Conservation (phyloP, 2,797 vertebrate species). For the Artibeus jamaicensis region DNA sequence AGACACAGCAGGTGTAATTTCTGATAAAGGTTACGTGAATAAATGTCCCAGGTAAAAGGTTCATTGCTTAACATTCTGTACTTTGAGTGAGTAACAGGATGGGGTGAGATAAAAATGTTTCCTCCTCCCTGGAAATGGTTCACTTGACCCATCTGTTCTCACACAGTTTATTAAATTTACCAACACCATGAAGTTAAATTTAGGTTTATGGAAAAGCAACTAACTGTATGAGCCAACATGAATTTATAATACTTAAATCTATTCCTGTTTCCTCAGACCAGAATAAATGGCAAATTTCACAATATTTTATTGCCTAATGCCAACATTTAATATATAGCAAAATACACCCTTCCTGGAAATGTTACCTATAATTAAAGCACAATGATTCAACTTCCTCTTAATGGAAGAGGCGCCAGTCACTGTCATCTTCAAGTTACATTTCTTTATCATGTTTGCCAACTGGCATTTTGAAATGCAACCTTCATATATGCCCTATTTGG, state of each 20-base stretch:
- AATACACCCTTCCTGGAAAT: conserved; percentile 1
- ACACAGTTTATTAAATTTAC: conserved; percentile 57
- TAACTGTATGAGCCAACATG: neutral
- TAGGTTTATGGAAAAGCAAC: conserved; percentile 32
- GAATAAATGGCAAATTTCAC: conserved; percentile 13
- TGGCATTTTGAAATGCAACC: conserved; percentile 12
- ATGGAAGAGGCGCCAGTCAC: neutral
- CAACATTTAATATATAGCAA: neutral
- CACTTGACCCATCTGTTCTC: conserved; percentile 22
- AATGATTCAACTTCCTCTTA: conserved; percentile 23
- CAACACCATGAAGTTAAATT: conserved; percentile 37
- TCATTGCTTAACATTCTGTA: neutral
- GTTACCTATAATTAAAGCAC: neutral
- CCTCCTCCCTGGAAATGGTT: neutral
- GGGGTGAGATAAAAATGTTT: neutral
- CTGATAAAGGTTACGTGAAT: neutral
- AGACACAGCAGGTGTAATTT: neutral
- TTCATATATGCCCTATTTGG: neutral
- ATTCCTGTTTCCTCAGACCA: conserved; percentile 13
- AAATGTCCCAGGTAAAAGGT: neutral
- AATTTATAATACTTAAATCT: conserved; percentile 35
- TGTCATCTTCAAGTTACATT: neutral
- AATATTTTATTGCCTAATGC: neutral
- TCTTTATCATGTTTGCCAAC: neutral
- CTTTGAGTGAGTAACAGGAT: neutral